phyloP scores from a whole-genome alignment of 2,797 vertebrate genomes.

The Acanthiza pusilla region DNA sequence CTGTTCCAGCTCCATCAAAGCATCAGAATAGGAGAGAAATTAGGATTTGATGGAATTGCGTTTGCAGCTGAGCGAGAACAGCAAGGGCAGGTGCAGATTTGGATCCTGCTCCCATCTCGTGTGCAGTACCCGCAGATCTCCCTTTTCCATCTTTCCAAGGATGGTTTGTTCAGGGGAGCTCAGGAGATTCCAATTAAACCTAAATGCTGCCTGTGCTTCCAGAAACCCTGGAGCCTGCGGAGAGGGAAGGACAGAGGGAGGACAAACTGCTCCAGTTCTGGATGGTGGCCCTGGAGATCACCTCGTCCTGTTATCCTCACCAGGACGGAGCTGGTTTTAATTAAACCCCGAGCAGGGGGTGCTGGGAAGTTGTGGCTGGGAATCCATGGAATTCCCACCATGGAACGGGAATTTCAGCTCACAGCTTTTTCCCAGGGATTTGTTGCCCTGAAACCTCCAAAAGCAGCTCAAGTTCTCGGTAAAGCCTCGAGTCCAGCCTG shows the following conservation, averaged over 20 bases:
- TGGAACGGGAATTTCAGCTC: background rate
- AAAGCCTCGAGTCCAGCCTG: background rate
- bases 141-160: background rate
- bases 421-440: background rate
- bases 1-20: background rate
- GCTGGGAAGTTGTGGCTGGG: background rate
- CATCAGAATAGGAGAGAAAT: background rate
- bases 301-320: rapidly evolving
- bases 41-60: slow-evolving; percentile 12
- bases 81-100: background rate
- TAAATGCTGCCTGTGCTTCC: background rate
- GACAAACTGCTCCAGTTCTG: background rate
- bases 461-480: background rate
- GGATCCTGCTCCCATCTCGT: background rate
- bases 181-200: background rate
- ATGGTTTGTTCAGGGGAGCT: background rate
- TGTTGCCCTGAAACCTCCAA: background rate
- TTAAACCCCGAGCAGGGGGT: background rate
- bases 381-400: too few species aligned
- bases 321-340: background rate
- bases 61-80: background rate
- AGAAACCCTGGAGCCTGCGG: background rate
- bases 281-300: background rate
- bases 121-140: background rate
- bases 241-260: background rate